Conservation (phyloP, 2,888 invertebrate species). For the Epistrophe grossulariae region DNA sequence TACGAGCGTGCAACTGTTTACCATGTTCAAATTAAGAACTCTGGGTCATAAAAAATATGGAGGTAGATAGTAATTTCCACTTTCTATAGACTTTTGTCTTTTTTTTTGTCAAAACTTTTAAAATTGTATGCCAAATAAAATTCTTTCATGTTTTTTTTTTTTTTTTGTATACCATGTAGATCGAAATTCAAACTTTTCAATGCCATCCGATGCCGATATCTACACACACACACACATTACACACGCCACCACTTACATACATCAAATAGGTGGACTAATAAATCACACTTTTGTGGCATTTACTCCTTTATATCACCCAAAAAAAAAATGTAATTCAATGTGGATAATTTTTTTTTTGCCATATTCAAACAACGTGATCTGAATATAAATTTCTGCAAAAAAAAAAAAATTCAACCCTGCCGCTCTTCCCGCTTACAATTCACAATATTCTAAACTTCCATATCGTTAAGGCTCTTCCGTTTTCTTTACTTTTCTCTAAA, state of each 20-base stretch:
- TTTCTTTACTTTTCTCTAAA: constrained; percentile 20
- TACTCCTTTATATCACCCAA: constrained; percentile 22
- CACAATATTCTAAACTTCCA: constrained; percentile 12
- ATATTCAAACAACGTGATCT: constrained; percentile 37
- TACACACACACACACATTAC: background rate
- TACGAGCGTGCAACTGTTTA: background rate
- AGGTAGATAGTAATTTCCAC: background rate
- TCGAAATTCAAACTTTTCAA: constrained; percentile 12
- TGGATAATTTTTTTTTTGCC: background rate
- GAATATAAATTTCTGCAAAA: constrained; percentile 18
- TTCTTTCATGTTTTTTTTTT: constrained; percentile 1
- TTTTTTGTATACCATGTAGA: background rate
- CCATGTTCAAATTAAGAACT: background rate
- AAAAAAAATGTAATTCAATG: constrained; percentile 19
- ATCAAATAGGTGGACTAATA: constrained; percentile 19
- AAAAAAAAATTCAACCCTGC: background rate
- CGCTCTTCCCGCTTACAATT: background rate
- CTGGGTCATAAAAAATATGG: background rate
- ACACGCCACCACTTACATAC: background rate
- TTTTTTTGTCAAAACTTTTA: background rate
- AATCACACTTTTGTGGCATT: constrained; percentile 39
- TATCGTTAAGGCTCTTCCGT: constrained; percentile 30
- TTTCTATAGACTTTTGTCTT: background rate
- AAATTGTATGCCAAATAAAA: background rate
- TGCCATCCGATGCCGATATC: background rate